Evolutionary conservation across 2,888 invertebrate species (phyloP).

Genomic region (Perithous albicinctus): DNA sequence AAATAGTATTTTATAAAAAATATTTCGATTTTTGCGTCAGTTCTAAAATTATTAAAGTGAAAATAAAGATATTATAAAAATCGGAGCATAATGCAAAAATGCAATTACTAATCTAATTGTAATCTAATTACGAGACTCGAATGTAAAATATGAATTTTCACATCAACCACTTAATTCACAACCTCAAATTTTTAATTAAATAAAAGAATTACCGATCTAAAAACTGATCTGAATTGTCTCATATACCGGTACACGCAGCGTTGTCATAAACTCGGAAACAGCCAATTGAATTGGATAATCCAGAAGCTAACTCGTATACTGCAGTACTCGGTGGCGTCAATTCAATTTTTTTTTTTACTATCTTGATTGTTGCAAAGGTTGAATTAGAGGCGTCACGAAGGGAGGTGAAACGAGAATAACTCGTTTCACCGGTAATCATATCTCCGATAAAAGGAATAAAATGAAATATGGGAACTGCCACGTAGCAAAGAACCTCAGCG

Average conservation of each 20-base stretch:
- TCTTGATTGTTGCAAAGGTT: not conserved
- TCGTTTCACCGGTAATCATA: conserved; percentile 23
- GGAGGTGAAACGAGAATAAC: not conserved
- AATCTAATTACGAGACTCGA: no score
- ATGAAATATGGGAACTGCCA: not conserved
- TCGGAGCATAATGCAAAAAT: no score
- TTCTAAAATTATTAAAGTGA: no score
- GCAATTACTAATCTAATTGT: no score
- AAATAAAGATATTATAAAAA: not conserved
- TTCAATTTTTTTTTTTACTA: conserved; percentile 16
- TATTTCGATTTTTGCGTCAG: no score
- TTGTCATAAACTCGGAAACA: conserved; percentile 8
- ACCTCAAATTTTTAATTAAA: no score
- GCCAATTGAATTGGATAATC: conserved; percentile 22
- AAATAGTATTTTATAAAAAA: no score
- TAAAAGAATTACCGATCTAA: no score
- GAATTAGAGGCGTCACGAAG: not conserved
- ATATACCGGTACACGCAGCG: not conserved
- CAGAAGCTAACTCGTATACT: not conserved
- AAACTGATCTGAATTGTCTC: no score
- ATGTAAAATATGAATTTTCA: no score
- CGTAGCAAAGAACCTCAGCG: not conserved
- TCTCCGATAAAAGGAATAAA: not conserved
- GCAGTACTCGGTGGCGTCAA: conserved; percentile 2
- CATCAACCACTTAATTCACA: no score